These are phyloP conservation scores for Chloroceryle aenea DNA, from an alignment of 2,113 vertebrate genomes.

Conservation along the genomic window DNA sequence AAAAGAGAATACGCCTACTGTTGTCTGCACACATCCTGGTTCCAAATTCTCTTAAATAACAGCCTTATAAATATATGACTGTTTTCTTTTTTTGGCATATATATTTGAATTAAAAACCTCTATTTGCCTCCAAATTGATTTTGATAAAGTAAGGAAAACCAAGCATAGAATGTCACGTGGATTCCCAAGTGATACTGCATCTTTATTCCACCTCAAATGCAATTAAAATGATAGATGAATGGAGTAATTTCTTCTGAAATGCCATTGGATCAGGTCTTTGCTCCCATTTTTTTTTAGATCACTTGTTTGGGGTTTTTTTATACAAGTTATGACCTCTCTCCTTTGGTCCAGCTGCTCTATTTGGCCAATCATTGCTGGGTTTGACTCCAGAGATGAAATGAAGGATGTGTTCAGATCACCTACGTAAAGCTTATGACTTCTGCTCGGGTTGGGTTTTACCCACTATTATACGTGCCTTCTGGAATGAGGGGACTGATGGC, in stretches of 20 bases:
- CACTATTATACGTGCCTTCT: neutral
- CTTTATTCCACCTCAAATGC: neutral
- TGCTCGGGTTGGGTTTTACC: neutral
- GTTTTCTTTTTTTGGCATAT: neutral
- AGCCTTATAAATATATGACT: neutral
- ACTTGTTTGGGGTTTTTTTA: neutral
- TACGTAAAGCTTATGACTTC: fast-evolving
- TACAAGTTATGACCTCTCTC: neutral
- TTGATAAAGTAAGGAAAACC: constrained; percentile 2
- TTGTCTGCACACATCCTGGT: neutral
- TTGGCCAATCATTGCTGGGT: neutral
- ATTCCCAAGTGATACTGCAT: neutral
- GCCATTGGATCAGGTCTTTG: neutral
- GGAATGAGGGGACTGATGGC: neutral
- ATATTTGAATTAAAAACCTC: neutral
- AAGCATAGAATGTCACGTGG: neutral
- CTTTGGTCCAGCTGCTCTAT: neutral
- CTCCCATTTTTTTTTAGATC: neutral
- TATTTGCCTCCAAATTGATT: constrained; percentile 21
- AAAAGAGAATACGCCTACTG: neutral
- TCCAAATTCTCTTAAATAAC: neutral
- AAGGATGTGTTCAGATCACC: neutral
- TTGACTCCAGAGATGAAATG: neutral
- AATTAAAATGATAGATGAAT: neutral
- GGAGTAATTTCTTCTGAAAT: constrained; percentile 25